Percentiles rank a stretch among this genome's conserved stretches.
Conservation (phyloP, 2,888 invertebrate genomes). For the Scaptomyza tumidula region DNA sequence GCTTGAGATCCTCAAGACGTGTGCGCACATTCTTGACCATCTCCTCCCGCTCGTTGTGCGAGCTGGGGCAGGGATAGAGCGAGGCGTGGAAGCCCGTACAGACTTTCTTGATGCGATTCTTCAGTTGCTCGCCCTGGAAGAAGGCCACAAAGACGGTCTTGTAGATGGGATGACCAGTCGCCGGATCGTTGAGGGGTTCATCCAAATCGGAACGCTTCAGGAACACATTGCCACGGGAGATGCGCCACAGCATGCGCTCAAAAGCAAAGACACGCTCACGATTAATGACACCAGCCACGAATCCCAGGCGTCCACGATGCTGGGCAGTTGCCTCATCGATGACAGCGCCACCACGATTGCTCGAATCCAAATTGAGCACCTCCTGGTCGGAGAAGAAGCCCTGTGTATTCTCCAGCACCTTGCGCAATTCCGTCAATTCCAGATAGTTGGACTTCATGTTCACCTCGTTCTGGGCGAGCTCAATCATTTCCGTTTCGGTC, state of each 20-base stretch:
- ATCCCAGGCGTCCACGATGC: slow-evolving; percentile 86
- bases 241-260: slow-evolving; percentile 95
- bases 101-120: slow-evolving; percentile 93
- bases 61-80: slow-evolving; percentile 94
- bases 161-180: slow-evolving; percentile 89
- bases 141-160: slow-evolving; percentile 94
- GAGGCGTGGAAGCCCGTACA: slow-evolving; percentile 95
- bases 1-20: slow-evolving; percentile 92
- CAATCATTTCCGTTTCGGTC: slow-evolving; percentile 97
- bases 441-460: slow-evolving; percentile 96
- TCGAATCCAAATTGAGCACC: slow-evolving; percentile 84
- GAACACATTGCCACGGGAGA: slow-evolving; percentile 95
- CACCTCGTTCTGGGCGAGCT: slow-evolving; percentile 97
- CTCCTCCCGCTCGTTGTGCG: slow-evolving; percentile 91
- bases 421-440: slow-evolving; percentile 95
- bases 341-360: slow-evolving; percentile 91
- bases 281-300: slow-evolving; percentile 94
- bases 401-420: slow-evolving; percentile 97
- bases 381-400: slow-evolving; percentile 84
- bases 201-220: slow-evolving; percentile 92
- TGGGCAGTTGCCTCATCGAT: slow-evolving; percentile 71
- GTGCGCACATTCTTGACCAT: slow-evolving; percentile 94
- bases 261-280: slow-evolving; percentile 93
- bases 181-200: slow-evolving; percentile 90
- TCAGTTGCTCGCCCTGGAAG: slow-evolving; percentile 94